Base-by-base conservation (phyloP, 2,797 vertebrate species). In the Falco cherrug region DNA sequence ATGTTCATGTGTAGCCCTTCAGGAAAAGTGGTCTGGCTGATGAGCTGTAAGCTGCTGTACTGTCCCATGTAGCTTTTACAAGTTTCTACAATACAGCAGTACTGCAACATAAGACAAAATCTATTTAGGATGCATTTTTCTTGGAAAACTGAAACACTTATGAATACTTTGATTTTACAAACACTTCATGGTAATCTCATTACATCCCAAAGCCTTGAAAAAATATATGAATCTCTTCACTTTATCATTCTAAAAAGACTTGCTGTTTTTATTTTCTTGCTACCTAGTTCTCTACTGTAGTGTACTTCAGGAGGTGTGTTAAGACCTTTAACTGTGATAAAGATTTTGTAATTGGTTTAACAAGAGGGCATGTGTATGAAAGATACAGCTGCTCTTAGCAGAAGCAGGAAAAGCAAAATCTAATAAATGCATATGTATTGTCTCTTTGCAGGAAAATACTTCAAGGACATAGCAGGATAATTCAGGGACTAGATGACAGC, bases 321-420 rank as follows among this genome's bases (percentile, higher is more conserved):
- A 59, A 57, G 26, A 43, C 10, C 4, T 53, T 37, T 51, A 37
- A 43, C 15, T 45, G 15, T 56, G n/a, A 26, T 94, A 71, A 59
- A 63, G 21, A 1, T 63, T 87, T 79, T 48, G 45, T 57, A 60
- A 51, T 28, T 75, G 41, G 6, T 78, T 90, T 91, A 47, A 64
- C 18, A 64, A 22, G 57, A 92, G 33, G 67, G 51, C 0, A 0
- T 2, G 10, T 63, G n/a, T 48, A 4, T 2, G 2, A 37, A 71
- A 89, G 37, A 39, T 14, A 39, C 14, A 70, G 31, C 56, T 74
- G 17, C 60, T 71, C 8, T 67, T 71, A 57, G 53, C 29, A 48
- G 25, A 85, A 90, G 43, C 0, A 4, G 14, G 54, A 68, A 68
- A 80, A 74, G 70, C 22, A 59, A 28, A 63, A 33, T 39, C 48